A percentile compares a stretch with the other conserved stretches of the same genome.
Evolutionary conservation across 2,113 vertebrate genomes (phyloP).

Genomic region (Bagarius yarrelli): DNA sequence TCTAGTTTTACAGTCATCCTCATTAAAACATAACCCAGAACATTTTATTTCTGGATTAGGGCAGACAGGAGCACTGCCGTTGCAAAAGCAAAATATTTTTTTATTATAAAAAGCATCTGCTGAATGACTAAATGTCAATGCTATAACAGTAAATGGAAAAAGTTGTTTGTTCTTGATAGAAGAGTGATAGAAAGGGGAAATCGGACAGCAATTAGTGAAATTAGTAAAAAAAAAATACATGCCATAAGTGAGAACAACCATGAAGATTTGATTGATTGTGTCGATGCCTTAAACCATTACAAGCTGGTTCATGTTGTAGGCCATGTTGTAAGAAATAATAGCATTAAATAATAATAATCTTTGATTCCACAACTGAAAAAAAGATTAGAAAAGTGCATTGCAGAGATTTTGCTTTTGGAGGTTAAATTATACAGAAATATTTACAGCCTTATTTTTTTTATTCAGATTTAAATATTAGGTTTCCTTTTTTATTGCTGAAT

Average conservation of each 20-base stretch:
- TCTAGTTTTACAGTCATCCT: constrained; percentile 2
- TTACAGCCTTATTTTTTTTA: not conserved
- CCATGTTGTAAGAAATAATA: not conserved
- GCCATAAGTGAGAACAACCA: not conserved
- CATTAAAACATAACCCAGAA: not conserved
- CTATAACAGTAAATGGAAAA: not conserved
- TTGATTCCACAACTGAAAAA: not conserved
- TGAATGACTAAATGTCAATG: not conserved
- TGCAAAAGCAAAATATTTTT: not conserved
- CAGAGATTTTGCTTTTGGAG: not conserved
- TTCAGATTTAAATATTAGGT: not conserved
- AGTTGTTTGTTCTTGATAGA: not conserved
- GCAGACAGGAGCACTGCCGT: not conserved
- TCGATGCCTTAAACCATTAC: not conserved
- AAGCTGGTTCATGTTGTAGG: not conserved
- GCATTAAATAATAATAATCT: no score
- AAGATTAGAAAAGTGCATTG: not conserved
- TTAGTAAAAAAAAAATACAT: not conserved
- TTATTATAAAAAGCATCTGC: not conserved
- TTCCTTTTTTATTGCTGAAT: not conserved
- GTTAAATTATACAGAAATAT: not conserved
- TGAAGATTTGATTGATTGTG: constrained; percentile 8
- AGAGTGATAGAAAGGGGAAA: not conserved
- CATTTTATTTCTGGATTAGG: not conserved
- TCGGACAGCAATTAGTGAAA: not conserved